These are phyloP conservation scores for Centropristis striata DNA, from an alignment of 2,113 vertebrate species.

Conservation along the genomic window DNA sequence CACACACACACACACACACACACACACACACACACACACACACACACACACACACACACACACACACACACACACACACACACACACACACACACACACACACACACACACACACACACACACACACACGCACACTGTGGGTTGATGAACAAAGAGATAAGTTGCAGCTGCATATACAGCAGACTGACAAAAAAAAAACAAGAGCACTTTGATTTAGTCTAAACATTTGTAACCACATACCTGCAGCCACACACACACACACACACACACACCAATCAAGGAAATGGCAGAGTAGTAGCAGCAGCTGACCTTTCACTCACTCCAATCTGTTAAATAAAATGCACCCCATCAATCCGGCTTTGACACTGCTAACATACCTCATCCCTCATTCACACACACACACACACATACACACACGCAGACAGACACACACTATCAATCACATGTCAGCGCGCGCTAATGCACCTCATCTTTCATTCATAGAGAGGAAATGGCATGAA, in stretches of 20 bases:
- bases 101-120: constrained; percentile 27
- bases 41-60: constrained; percentile 44
- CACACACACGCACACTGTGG: constrained; percentile 36
- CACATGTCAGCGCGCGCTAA: constrained; percentile 54
- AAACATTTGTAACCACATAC: constrained; percentile 46
- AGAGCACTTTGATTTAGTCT: constrained; percentile 54
- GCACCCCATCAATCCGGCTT: constrained; percentile 61
- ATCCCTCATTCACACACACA: constrained; percentile 36
- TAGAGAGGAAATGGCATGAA: constrained; percentile 53
- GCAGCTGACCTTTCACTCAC: constrained; percentile 69
- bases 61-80: constrained; percentile 38
- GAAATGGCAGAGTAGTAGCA: constrained; percentile 50
- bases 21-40: constrained; percentile 39
- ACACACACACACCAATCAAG: constrained; percentile 56
- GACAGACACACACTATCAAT: constrained; percentile 51
- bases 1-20: constrained; percentile 12
- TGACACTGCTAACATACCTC: constrained; percentile 56
- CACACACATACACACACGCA: constrained; percentile 20
- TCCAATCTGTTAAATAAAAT: constrained; percentile 77
- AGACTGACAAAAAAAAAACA: constrained; percentile 33
- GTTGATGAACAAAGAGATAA: constrained; percentile 22
- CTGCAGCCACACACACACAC: constrained; percentile 36
- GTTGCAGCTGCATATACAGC: constrained; percentile 56
- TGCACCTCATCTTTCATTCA: constrained; percentile 75
- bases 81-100: constrained; percentile 26